Evolutionary conservation across 2,113 vertebrate genomes (phyloP).

Genomic region (Balaenoptera acutorostrata): DNA sequence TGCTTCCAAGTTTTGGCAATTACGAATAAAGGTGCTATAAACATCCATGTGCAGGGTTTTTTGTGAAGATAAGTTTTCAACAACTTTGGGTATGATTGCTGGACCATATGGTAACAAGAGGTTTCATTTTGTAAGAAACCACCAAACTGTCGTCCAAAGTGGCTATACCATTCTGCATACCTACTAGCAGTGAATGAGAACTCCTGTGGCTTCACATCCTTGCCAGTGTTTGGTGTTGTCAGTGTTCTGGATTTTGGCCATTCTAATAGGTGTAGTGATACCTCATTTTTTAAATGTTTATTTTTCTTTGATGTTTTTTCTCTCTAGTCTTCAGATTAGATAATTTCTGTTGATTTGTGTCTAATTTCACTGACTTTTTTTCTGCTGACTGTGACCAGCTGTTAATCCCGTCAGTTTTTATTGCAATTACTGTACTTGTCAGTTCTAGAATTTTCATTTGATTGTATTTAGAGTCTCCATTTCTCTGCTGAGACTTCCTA

Average conservation of each 20-base stretch:
- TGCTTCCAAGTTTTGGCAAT: background rate
- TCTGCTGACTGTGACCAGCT: background rate
- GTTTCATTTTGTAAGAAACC: background rate
- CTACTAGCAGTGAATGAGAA: too few species aligned
- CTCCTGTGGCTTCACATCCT: background rate
- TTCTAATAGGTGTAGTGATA: background rate
- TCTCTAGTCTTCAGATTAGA: background rate
- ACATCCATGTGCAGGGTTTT: background rate
- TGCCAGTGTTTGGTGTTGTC: background rate
- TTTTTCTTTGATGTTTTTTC: background rate
- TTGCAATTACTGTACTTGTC: background rate
- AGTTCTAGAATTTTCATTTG: constrained; percentile 25
- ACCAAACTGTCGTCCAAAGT: background rate
- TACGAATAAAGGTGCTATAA: background rate
- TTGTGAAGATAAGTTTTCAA: background rate
- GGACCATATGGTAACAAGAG: background rate
- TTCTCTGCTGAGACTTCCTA: background rate
- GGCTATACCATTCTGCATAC: background rate
- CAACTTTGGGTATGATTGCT: background rate
- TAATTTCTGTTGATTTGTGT: background rate
- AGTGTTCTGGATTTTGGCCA: background rate
- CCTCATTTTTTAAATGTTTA: background rate
- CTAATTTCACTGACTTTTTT: background rate
- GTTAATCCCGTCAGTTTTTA: background rate
- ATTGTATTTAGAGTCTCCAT: background rate